Evolutionary conservation across 2,888 invertebrate genomes (phyloP).

Genomic region (Latrodectus elegans): DNA sequence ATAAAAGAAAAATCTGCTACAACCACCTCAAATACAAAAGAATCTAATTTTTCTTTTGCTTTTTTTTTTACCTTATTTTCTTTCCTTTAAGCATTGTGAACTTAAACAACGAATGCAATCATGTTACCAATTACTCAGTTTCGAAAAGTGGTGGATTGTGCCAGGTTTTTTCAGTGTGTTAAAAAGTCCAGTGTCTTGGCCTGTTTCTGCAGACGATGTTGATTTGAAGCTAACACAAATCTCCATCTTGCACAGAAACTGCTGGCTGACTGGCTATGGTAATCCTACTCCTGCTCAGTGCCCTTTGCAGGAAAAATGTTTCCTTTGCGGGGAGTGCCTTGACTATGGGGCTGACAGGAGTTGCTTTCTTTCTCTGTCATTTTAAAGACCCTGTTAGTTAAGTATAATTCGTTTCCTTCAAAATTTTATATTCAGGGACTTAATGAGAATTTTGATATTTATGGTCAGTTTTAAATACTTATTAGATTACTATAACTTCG

Average conservation of each 20-base stretch:
- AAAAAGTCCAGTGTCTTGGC: not conserved
- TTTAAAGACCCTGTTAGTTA: not conserved
- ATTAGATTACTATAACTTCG: no score
- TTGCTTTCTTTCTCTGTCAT: conserved; percentile 15
- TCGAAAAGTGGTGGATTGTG: not conserved
- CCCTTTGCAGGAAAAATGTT: not conserved
- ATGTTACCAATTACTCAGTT: not conserved
- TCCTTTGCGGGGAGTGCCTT: conserved; percentile 28
- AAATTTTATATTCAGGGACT: no score
- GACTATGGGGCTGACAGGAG: conserved; percentile 2
- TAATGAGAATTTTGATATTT: no score
- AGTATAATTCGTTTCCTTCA: no score
- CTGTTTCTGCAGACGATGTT: not conserved
- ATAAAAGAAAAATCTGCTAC: not conserved
- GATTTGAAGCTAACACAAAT: not conserved
- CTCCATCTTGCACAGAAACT: not conserved
- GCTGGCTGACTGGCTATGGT: not conserved
- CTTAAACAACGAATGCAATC: not conserved
- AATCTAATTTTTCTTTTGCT: not conserved
- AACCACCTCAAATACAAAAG: not conserved
- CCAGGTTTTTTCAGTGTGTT: not conserved
- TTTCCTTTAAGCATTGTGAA: not conserved
- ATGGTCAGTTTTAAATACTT: no score
- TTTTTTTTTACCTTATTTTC: not conserved
- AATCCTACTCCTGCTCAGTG: conserved; percentile 9